These are phyloP conservation scores for Drosophila asahinai DNA, from an alignment of 1,140 invertebrate genomes.

Conservation along the genomic window DNA sequence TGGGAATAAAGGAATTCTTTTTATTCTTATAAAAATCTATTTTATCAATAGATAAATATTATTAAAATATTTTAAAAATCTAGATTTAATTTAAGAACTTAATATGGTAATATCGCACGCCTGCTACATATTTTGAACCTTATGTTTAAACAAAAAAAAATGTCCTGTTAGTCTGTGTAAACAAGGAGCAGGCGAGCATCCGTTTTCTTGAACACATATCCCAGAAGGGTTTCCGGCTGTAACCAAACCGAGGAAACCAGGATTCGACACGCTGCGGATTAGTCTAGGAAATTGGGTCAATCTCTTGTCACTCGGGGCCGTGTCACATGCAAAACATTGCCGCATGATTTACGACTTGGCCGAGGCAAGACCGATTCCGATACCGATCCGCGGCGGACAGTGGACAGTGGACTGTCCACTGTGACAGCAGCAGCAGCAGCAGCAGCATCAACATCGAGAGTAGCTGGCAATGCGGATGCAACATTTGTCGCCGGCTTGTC, in stretches of 20 bases:
- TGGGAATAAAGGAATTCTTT: no score
- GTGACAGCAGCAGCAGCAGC: constrained; percentile 8
- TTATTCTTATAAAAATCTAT: no score
- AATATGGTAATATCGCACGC: no score
- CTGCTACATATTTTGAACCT: neutral
- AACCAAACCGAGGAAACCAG: constrained; percentile 22
- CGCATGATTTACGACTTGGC: constrained; percentile 64
- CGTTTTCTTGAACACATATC: neutral
- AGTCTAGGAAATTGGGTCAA: constrained; percentile 60
- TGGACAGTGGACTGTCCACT: neutral
- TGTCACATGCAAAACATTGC: constrained; percentile 71
- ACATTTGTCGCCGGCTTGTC: constrained; percentile 54
- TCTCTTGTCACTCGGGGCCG: constrained; percentile 42
- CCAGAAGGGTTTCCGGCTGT: constrained; percentile 39
- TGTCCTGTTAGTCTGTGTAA: neutral
- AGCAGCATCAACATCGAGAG: constrained; percentile 33
- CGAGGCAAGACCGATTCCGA: constrained; percentile 33
- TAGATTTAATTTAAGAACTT: neutral
- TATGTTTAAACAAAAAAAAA: neutral
- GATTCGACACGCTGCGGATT: constrained; percentile 43
- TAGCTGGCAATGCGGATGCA: constrained; percentile 59
- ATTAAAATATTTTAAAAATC: neutral
- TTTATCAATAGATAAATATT: no score
- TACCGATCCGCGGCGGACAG: neutral
- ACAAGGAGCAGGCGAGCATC: neutral